Conservation (phyloP, 35 echinoderm and acorn worm genomes). For the Amphiura filiformis region DNA sequence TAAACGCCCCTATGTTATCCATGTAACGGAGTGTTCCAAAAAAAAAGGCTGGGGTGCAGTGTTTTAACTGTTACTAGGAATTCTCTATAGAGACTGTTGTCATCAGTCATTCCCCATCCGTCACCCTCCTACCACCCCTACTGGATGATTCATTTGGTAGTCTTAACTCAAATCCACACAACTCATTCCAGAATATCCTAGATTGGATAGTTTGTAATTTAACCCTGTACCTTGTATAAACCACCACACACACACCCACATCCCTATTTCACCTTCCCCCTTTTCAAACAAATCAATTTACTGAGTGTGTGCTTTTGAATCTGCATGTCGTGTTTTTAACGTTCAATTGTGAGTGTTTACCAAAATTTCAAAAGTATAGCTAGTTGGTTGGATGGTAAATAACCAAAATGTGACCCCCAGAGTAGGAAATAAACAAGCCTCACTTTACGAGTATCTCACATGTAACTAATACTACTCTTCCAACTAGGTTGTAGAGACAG, state of each 20-base stretch:
- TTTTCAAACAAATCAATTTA: slow-evolving; percentile 1
- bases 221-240: no score
- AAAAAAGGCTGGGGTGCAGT: neutral
- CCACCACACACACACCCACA: no score
- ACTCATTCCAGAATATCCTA: no score
- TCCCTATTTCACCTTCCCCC: neutral
- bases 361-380: neutral
- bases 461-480: neutral
- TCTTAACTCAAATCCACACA: no score
- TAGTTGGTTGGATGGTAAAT: neutral
- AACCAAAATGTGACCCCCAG: neutral
- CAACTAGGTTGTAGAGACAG: neutral
- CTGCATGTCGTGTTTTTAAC: neutral
- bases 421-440: no score
- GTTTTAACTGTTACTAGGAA: slow-evolving; percentile 7
- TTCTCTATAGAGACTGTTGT: neutral
- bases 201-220: no score
- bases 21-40: neutral
- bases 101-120: neutral
- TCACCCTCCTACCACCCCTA: no score
- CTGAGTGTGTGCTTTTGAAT: neutral
- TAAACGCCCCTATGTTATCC: neutral
- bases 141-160: no score
- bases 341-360: neutral
- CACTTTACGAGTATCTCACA: neutral